These are phyloP conservation scores for Xyrauchen texanus DNA, from an alignment of 2,113 vertebrate genomes.

Conservation along the genomic window DNA sequence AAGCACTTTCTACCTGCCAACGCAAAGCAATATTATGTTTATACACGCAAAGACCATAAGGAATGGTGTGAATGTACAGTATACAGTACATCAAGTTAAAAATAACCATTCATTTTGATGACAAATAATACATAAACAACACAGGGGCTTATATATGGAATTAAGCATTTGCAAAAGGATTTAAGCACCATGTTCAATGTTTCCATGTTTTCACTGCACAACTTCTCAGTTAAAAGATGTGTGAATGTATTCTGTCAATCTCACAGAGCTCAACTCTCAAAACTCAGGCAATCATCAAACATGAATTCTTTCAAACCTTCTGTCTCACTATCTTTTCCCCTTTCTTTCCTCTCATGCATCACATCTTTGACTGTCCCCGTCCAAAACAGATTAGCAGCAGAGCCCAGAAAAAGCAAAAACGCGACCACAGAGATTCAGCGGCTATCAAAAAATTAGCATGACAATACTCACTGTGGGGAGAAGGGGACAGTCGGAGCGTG, in stretches of 20 bases:
- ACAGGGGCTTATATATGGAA: not conserved
- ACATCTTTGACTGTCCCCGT: conserved; percentile 28
- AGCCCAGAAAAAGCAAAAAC: conserved; percentile 36
- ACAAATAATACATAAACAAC: too few relatives aligned
- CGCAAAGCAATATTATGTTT: not conserved
- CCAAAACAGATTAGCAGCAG: conserved; percentile 28
- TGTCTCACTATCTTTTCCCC: not conserved
- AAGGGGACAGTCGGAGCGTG: conserved; percentile 49
- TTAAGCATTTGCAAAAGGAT: not conserved
- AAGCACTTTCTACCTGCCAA: not conserved
- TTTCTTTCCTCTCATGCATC: conserved; percentile 22
- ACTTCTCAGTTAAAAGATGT: not conserved
- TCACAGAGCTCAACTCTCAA: conserved; percentile 20
- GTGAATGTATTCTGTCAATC: not conserved
- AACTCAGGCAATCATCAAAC: conserved; percentile 24
- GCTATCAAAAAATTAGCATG: conserved; percentile 55
- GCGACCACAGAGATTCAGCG: not conserved
- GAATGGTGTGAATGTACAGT: not conserved
- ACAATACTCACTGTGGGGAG: conserved; percentile 62
- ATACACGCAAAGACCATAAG: not conserved
- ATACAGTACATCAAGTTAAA: too few relatives aligned
- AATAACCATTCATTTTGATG: too few relatives aligned
- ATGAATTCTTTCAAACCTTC: not conserved
- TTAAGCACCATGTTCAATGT: not conserved
- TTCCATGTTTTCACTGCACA: not conserved